Evolutionary conservation across 2,113 vertebrate genomes (phyloP), one percentile per base, ranked within the genome.

Genomic region (Tachuris rubrigastra): DNA sequence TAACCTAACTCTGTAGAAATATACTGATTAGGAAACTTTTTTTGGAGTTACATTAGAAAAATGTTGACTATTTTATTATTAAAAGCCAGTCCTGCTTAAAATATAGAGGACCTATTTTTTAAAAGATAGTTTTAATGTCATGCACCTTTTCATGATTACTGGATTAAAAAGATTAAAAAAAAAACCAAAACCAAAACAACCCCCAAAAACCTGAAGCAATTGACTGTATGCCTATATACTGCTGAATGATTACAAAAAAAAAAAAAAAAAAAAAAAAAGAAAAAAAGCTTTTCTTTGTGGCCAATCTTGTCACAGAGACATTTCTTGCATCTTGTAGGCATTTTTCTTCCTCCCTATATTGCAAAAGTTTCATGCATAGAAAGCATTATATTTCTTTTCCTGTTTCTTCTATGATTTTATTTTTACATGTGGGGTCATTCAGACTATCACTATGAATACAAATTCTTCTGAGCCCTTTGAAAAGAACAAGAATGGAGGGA

Each of bases 401-500:
- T 65, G 12, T 68, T 67, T 75, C 41, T 84, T 92, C 67, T 74
- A 9, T 75, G 18, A 75, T 83, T 84, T 92, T 92, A 58, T 86
- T 96, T 94, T 92, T 91, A 78, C 44, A 30, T 77, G 41, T 76
- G 75, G 55, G 89, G 91, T 94, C 95, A 94, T 95, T 86, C 81
- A 92, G 87, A 77, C 81, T 86, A 93, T 91, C 69, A 71, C 90
- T 94, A 86, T 52, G 62, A 79, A 91, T 86, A 96, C 16, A 71
- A 68, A 79, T 85, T 94, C 72, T 96, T 81, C 75, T 49, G 30
- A 95, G 86, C 30, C 86, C 60, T 97, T 96, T 97, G 94, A 94
- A 96, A 97, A 96, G 84, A 90, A 97, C 94, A 91, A 80, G 81
- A 95, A 94, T n/a, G 63, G 94, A 46, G 14, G n/a, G 74, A 59